Conservation (phyloP, 2,113 vertebrate genomes). For the Neogobius melanostomus region DNA sequence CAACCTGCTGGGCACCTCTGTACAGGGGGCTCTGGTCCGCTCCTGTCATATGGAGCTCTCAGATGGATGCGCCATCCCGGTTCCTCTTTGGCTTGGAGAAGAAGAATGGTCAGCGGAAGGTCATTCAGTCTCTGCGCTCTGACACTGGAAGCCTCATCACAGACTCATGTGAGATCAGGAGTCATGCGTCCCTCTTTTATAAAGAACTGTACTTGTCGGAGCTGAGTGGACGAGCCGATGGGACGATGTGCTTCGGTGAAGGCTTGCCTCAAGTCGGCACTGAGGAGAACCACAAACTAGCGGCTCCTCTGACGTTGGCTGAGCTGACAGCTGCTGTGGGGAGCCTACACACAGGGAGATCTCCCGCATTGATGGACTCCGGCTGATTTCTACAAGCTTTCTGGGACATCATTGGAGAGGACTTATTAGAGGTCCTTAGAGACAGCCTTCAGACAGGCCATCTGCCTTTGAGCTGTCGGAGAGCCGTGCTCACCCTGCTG, state of each 20-base stretch:
- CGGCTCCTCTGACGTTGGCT: neutral
- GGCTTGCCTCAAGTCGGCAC: neutral
- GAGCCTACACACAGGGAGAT: no score
- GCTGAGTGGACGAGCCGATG: no score
- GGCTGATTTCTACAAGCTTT: no score
- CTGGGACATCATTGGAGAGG: no score
- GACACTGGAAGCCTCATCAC: neutral
- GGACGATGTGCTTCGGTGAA: neutral
- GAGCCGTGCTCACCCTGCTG: no score
- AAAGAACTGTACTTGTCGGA: neutral
- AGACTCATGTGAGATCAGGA: neutral
- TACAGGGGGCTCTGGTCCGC: neutral
- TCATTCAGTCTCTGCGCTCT: neutral
- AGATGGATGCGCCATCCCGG: neutral
- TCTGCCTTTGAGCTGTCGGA: neutral
- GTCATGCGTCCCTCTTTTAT: neutral
- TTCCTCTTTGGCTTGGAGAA: neutral
- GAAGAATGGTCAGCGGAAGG: neutral
- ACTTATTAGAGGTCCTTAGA: no score
- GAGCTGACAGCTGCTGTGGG: no score
- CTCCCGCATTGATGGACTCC: no score
- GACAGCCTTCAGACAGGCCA: neutral
- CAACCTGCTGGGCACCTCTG: neutral
- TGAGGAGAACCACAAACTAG: neutral
- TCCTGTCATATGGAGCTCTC: neutral